phyloP scores from a whole-genome alignment of 2,797 vertebrate genomes.

The Benthosema pterotum region DNA sequence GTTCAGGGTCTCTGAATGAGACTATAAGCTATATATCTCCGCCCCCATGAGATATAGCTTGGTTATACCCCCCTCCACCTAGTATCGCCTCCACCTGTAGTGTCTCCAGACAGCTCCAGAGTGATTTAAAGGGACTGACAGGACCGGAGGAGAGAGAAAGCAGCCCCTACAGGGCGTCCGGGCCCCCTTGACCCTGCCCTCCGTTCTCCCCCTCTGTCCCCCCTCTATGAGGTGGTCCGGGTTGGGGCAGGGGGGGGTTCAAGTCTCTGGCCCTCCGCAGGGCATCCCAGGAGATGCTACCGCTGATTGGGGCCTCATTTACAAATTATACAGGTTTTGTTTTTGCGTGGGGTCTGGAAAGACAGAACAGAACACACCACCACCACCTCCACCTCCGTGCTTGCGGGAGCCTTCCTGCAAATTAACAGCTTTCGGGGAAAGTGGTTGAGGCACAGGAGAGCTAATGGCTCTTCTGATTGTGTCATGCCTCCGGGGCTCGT shows the following conservation, averaged over 20 bases:
- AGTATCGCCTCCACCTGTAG: slow-evolving; percentile 55
- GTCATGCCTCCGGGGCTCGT: slow-evolving; percentile 51
- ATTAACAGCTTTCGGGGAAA: slow-evolving; percentile 63
- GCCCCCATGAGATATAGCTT: slow-evolving; percentile 35
- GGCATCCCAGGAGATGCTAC: slow-evolving; percentile 55
- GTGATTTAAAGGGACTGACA: slow-evolving; percentile 68
- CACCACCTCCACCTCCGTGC: slow-evolving; percentile 5
- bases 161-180: slow-evolving; percentile 59
- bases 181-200: slow-evolving; percentile 47
- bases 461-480: slow-evolving; percentile 69
- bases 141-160: slow-evolving; percentile 58
- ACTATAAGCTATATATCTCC: too few relatives aligned
- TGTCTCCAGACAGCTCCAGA: slow-evolving; percentile 53
- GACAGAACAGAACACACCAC: slow-evolving; percentile 35
- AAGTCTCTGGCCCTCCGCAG: slow-evolving; percentile 7
- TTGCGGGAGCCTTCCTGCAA: slow-evolving; percentile 54
- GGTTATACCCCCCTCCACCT: slow-evolving; percentile 19
- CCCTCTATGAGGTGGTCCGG: slow-evolving; percentile 56
- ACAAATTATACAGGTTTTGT: slow-evolving; percentile 20
- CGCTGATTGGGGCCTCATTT: slow-evolving; percentile 65
- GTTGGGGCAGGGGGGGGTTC: slow-evolving; percentile 35
- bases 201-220: slow-evolving; percentile 26
- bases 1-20: slow-evolving; percentile 45
- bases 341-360: slow-evolving; percentile 47
- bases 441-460: slow-evolving; percentile 46